phyloP scores from a whole-genome alignment of 1,140 invertebrate species.

The Lethocerus indicus region DNA sequence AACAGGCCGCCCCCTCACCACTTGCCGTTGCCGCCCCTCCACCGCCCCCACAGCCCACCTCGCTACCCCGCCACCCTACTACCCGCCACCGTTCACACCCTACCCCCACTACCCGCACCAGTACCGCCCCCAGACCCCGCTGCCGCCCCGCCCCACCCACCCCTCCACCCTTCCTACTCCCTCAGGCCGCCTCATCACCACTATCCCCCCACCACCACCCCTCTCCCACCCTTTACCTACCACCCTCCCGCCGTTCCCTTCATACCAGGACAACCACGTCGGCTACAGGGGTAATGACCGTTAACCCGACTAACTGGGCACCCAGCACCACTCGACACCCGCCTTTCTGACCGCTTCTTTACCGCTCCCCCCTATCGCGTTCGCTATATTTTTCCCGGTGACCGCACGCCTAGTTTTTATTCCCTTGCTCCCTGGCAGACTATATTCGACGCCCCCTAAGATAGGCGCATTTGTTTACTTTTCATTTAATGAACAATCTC shows the following conservation, averaged over 20 bases:
- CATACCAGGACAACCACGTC: neutral
- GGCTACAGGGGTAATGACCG: conserved; percentile 15
- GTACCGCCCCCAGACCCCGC: conserved; percentile 1
- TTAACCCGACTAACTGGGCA: too few relatives aligned
- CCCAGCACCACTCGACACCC: too few relatives aligned
- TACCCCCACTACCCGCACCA: neutral
- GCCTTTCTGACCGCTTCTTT: too few relatives aligned
- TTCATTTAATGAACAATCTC: too few relatives aligned
- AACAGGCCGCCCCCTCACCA: conserved; percentile 6
- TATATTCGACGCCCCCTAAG: too few relatives aligned
- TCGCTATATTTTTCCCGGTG: too few relatives aligned
- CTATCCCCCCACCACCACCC: neutral
- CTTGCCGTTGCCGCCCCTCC: too few relatives aligned
- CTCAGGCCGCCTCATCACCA: neutral
- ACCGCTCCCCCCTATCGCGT: too few relatives aligned
- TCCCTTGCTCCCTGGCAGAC: too few relatives aligned
- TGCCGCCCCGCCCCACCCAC: conserved; percentile 2
- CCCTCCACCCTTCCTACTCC: neutral
- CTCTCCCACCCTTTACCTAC: conserved; percentile 4
- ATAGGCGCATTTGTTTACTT: too few relatives aligned
- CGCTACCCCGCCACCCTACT: neutral
- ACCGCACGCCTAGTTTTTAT: too few relatives aligned
- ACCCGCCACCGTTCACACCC: conserved; percentile 4
- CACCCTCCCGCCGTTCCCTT: neutral
- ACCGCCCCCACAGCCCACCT: neutral